Base-by-base conservation (phyloP, 1,140 invertebrate genomes). In the Vanessa atalanta region DNA sequence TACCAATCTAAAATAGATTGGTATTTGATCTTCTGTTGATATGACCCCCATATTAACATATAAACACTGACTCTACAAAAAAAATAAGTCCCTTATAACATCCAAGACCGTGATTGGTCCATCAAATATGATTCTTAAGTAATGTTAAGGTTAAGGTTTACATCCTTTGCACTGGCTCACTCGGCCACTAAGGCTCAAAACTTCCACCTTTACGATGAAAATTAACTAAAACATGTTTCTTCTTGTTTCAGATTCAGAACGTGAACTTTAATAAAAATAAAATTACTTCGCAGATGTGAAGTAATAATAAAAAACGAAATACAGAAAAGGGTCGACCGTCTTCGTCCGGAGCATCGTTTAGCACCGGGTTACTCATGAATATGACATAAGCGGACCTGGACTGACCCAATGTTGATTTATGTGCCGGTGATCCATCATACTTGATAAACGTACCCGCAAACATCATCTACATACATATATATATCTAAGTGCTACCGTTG, bases 351-450 rank as follows among this genome's bases (percentile, higher is more conserved):
- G 79, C 77, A 82, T 84, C 83, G 82, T 81, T 87, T 84, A 83
- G 72, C 75, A 78, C 73, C 70, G 75, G 67, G 65, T n/a, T 61
- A 75, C 86, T 90, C 87, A 90, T 90, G 88, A 90, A 90, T 90
- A 89, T 87, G 87, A 88, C 88, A 89, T 88, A 86, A 88, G 85
- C 75, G 82, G 83, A 78, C 81, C 79, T 50, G 73, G 81, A 69
- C 73, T 83, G 83, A 88, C 83, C 86, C 81, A 73, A 83, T 85
- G 82, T 82, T 89, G 84, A 90, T 89, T 86, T 89, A 89, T 88
- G 81, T 79, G 77, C 50, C 75, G 67, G 77, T 79, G 72, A 88
- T 89, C 86, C 87, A 89, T 89, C 88, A 89, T 74, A 23, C 65
- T 74, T 80, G 84, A 83, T 83, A 83, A 79, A 81, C 77, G 72